Evolutionary conservation across 2,888 invertebrate species (phyloP), one percentile per base, ranked within the genome.

Genomic region (Phytoseiulus persimilis): DNA sequence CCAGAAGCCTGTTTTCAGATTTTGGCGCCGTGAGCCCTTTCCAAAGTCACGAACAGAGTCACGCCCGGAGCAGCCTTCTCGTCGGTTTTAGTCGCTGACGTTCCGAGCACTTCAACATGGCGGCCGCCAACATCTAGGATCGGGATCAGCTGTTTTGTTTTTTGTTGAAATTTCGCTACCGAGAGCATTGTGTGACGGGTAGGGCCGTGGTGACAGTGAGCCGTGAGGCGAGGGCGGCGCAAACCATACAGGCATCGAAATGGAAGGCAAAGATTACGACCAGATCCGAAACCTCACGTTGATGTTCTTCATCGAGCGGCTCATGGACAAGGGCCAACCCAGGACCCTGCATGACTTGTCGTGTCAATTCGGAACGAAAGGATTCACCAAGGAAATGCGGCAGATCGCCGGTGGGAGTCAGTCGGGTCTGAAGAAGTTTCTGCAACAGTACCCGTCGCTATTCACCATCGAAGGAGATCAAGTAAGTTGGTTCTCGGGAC

Each of bases 361-460:
- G 93, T 99, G 99, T 93, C 98, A 99, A 94, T 99, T 99, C 94
- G 99, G 99, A 92, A 98, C 98, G 92, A 98, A 98, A 93, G 98
- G 97, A 91, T 99, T 99, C 94, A 98, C 99, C 33, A 97, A 98
- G 94, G 99, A 99, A 94, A 94, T 94, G 94, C 91, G 93, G 90
- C 92, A 93, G 91, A 93, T 94, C 87, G 93, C 94, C 89, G 94
- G 98, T 91, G 98, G 98, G 92, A 98, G 97, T 91, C 98, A 98
- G 93, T 96, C 96, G 92, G 97, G 99, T 90, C 94, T 99, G 90
- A 97, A 97, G 93, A 98, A 98, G 93, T 99, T 99, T 94, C 95
- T 99, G 92, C 95, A 95, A 90, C 97, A 98, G 93, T 98, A 98
- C 94, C 99, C 99, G 92, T 96, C 97, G 91, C 95, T 99, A 92